Conservation (phyloP, 2,113 vertebrate species). For the Poeciliopsis turrubarensis region DNA sequence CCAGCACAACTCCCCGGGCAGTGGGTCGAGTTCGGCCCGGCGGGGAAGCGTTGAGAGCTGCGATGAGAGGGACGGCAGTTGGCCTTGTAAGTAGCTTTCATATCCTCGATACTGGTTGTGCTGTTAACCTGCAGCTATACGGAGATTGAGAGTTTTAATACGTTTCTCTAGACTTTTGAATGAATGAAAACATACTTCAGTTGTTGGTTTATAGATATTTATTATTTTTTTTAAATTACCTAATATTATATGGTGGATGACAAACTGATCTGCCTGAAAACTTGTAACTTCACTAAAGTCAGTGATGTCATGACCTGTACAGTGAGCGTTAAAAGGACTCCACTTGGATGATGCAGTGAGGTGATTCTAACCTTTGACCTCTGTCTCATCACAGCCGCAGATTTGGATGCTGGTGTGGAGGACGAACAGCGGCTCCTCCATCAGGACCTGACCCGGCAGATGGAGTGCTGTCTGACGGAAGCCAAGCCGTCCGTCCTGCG, state of each 20-base stretch:
- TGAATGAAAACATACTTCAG: no score
- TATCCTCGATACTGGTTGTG: neutral
- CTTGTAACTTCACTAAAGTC: no score
- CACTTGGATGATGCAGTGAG: neutral
- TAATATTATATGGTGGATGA: no score
- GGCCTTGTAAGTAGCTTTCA: constrained; percentile 62
- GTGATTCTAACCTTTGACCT: constrained; percentile 2
- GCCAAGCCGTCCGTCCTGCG: constrained; percentile 74
- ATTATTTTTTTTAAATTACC: no score
- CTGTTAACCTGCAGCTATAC: neutral
- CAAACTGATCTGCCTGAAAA: no score
- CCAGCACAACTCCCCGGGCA: constrained; percentile 36
- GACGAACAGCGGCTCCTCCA: constrained; percentile 59
- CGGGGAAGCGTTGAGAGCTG: constrained; percentile 70
- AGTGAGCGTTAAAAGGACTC: neutral
- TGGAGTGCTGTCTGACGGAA: constrained; percentile 72
- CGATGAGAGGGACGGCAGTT: constrained; percentile 45
- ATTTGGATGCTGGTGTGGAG: constrained; percentile 37
- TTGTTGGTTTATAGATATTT: no score
- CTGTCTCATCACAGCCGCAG: constrained; percentile 21
- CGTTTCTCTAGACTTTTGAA: no score
- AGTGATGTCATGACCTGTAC: no score
- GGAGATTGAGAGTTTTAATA: no score
- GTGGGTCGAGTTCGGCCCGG: constrained; percentile 14
- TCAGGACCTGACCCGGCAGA: constrained; percentile 63